A percentile compares a stretch with the other conserved stretches of the same genome.
phyloP scores from a whole-genome alignment of 1,140 invertebrate genomes.

The Caenorhabditis briggsae region DNA sequence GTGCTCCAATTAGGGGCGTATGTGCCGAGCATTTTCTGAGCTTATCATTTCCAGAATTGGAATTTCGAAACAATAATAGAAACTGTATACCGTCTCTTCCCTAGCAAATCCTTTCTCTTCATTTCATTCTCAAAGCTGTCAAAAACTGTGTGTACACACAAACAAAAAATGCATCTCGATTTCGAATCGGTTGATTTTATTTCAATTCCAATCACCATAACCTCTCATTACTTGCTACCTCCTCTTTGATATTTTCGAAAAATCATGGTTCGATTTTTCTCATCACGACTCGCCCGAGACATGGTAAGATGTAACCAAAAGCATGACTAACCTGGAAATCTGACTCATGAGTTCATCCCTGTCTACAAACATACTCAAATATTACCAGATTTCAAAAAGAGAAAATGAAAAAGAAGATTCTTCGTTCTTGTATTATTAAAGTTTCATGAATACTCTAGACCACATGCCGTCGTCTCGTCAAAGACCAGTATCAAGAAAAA shows the following conservation, averaged over 20 bases:
- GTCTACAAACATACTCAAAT: not conserved
- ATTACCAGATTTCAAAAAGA: constrained; percentile 12
- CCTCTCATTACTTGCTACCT: not conserved
- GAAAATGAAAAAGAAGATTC: not conserved
- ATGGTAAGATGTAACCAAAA: not conserved
- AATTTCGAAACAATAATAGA: not conserved
- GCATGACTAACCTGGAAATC: not conserved
- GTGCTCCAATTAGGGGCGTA: too few relatives aligned
- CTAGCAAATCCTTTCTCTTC: not conserved
- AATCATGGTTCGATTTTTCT: constrained; percentile 47
- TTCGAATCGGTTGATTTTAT: not conserved
- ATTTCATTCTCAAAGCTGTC: constrained; percentile 43
- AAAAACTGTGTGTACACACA: constrained; percentile 41
- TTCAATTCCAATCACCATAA: not conserved
- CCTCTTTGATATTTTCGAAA: not conserved
- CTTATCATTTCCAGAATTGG: too few relatives aligned
- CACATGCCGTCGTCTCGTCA: not conserved
- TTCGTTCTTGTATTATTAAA: not conserved
- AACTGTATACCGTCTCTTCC: not conserved
- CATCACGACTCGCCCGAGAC: constrained; percentile 33
- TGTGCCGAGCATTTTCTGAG: too few relatives aligned
- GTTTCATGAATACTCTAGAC: not conserved
- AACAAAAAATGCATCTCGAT: constrained; percentile 19
- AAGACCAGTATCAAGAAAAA: not conserved
- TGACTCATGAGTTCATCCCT: not conserved